A percentile compares a stretch with the other conserved stretches of the same genome.
These are phyloP conservation scores for Turnix velox DNA, from an alignment of 2,113 vertebrate species.

Conservation along the genomic window DNA sequence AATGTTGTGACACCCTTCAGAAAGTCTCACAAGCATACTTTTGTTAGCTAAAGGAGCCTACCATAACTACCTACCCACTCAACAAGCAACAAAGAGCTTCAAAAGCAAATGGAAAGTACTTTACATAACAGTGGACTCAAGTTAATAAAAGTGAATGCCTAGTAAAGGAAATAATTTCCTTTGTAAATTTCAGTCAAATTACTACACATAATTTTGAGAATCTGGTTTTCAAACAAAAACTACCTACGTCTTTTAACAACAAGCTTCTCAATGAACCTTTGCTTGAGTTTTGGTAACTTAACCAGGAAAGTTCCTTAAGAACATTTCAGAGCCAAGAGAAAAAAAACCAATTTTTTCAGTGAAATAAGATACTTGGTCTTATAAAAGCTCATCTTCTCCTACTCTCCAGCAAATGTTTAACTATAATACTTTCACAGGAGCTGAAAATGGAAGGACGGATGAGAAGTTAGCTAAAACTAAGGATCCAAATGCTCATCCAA, in stretches of 20 bases:
- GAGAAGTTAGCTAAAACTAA: neutral
- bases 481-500: too few species aligned
- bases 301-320: neutral
- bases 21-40: slow-evolving; percentile 15
- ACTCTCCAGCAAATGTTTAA: neutral
- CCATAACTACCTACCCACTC: slow-evolving; percentile 13
- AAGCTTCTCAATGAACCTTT: neutral
- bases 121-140: neutral
- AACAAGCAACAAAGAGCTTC: neutral
- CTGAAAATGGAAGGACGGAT: neutral
- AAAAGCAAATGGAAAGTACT: neutral
- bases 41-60: slow-evolving; percentile 34
- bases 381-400: neutral
- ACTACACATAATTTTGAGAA: neutral
- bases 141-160: neutral
- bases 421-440: neutral
- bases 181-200: neutral
- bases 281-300: neutral
- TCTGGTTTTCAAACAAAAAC: neutral
- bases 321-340: neutral
- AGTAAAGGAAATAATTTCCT: neutral
- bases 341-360: neutral
- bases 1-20: slow-evolving; percentile 24
- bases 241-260: neutral
- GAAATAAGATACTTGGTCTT: neutral